Percentiles rank a stretch among this genome's conserved stretches.
Evolutionary conservation across 2,888 invertebrate genomes (phyloP).

Genomic region (Sphaerophoria taeniata): DNA sequence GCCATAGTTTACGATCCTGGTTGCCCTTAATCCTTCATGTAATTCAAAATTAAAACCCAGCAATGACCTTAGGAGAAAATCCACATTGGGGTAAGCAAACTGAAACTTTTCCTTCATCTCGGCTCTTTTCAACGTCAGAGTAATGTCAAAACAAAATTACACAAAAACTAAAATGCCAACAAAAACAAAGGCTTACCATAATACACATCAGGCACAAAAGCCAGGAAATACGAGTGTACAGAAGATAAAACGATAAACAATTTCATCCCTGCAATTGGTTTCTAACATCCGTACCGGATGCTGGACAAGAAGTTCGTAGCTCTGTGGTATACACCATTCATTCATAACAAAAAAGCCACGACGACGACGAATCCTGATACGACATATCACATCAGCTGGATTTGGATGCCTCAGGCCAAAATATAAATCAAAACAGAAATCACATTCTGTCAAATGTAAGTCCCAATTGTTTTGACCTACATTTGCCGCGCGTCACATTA

Average conservation of each 20-base stretch:
- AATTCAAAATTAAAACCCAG: conserved; percentile 37
- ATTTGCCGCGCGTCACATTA: conserved; percentile 26
- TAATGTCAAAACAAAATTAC: conserved; percentile 50
- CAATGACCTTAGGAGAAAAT: conserved; percentile 40
- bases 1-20: not conserved
- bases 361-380: conserved; percentile 28
- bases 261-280: conserved; percentile 52
- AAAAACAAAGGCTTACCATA: conserved; percentile 23
- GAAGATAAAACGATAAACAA: conserved; percentile 55
- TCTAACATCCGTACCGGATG: conserved; percentile 50
- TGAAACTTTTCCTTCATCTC: not conserved
- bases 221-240: conserved; percentile 27
- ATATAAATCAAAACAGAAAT: conserved; percentile 72
- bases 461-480: conserved; percentile 73
- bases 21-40: conserved; percentile 11
- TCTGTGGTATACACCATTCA: conserved; percentile 14
- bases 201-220: conserved; percentile 10
- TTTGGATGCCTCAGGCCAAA: conserved; percentile 29
- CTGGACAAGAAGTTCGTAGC: conserved; percentile 26
- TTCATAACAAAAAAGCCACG: conserved; percentile 33
- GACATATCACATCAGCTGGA: conserved; percentile 51
- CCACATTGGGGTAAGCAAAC: conserved; percentile 20
- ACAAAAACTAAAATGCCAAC: conserved; percentile 31
- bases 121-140: conserved; percentile 26
- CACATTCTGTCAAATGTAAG: conserved; percentile 70